Conservation (phyloP, 2,797 vertebrate species). For the Gymnoscopelus braueri region DNA sequence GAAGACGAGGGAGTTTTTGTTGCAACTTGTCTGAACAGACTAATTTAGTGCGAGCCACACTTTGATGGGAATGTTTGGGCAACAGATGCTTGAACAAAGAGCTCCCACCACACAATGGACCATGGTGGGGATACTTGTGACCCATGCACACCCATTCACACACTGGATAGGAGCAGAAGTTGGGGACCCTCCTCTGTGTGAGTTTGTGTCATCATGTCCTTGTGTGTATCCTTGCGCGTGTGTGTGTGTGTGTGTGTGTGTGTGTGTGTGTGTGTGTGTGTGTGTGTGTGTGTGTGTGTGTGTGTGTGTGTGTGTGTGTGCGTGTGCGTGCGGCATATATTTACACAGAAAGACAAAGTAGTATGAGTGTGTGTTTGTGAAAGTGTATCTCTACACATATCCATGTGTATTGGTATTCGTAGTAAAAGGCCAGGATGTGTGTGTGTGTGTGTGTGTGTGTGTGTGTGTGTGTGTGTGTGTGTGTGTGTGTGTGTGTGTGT, state of each 20-base stretch:
- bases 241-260: constrained; percentile 6
- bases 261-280: neutral
- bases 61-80: constrained; percentile 71
- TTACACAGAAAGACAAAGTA: no score
- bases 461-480: no score
- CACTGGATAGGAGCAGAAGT: constrained; percentile 69
- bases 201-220: constrained; percentile 11
- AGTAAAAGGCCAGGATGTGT: no score
- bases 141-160: constrained; percentile 75
- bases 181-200: constrained; percentile 37
- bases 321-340: neutral
- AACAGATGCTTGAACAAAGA: constrained; percentile 80
- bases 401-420: no score
- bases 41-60: constrained; percentile 65
- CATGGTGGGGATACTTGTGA: constrained; percentile 66
- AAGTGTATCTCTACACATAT: no score
- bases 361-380: neutral
- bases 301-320: constrained; percentile 13
- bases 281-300: constrained; percentile 3
- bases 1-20: constrained; percentile 36
- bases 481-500: no score
- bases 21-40: constrained; percentile 59
- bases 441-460: no score
- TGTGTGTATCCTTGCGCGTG: constrained; percentile 62
- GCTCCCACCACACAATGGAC: constrained; percentile 56